Evolutionary conservation across 2,888 invertebrate species (phyloP), one percentile per base, ranked within the genome.

Genomic region (Gnatocerus cornutus): DNA sequence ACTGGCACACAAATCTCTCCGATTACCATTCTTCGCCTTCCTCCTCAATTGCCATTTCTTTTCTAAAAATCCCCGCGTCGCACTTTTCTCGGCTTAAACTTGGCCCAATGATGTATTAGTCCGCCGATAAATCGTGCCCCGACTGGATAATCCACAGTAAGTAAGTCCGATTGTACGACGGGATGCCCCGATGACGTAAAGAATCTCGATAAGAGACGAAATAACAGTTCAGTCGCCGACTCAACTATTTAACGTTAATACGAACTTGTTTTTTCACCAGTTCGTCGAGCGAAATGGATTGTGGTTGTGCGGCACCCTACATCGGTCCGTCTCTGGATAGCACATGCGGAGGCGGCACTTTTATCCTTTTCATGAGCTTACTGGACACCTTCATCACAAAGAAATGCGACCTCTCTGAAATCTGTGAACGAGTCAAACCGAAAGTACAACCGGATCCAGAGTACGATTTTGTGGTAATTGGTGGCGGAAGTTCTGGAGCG

Each of bases 401-500:
- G 0, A 85, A 87, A 56, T 90, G 90, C 71, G 84, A 85, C 62
- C 80, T 90, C 39, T 86, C 88, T 0, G 90, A 90, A 74, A 87
- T 89, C 0, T 91, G 91, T 81, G 86, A 88, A 67, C 85, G 91
- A 48, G 86, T 91, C 3, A 79, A 67, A 8, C 87, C 88, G 5
- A 81, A 76, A 56, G 80, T 84, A 0, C 79, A 79, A 0, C 84
- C 87, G 0, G 88, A 89, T 59, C 80, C 85, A 0, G 87, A 84
- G 59, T 92, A 91, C 73, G 91, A 92, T 79, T 92, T 91, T 76
- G 87, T 91, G 29, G 90, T 91, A 4, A 84, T 90, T 8, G 92
- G 91, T 0, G 90, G 90, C 1, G 92, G 92, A 0, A 89, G 91
- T 1, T 90, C 89, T 0, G 92, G 92, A 0, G 84, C 91, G 0